Conservation (phyloP, 1,140 invertebrate species). For the Ectropis grisescens region DNA sequence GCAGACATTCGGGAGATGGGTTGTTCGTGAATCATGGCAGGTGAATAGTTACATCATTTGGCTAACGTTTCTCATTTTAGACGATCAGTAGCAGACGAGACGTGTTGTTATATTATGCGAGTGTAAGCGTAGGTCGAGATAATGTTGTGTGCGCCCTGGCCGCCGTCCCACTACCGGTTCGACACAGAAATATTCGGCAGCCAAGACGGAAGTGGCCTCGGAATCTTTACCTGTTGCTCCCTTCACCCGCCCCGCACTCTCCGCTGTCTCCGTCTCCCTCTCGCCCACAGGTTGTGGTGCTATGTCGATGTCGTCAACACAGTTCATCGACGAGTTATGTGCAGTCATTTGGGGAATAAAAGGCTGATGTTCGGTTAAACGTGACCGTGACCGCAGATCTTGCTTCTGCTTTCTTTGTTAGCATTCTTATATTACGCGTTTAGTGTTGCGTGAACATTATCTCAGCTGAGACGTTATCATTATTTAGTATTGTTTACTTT, state of each 20-base stretch:
- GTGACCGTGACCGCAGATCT: conserved; percentile 56
- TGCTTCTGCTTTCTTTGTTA: conserved; percentile 43
- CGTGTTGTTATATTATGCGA: conserved; percentile 17
- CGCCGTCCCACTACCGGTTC: conserved; percentile 64
- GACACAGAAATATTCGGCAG: conserved; percentile 69
- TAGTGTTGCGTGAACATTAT: conserved; percentile 12
- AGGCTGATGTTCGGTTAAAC: conserved; percentile 42
- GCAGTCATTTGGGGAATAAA: conserved; percentile 59
- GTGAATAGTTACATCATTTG: too few relatives aligned
- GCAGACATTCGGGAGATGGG: too few relatives aligned
- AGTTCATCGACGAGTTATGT: conserved; percentile 35
- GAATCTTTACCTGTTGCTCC: conserved; percentile 70
- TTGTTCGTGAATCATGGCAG: too few relatives aligned
- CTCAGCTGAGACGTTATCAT: not conserved
- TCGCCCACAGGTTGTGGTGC: conserved; percentile 13
- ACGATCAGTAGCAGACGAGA: conserved; percentile 7
- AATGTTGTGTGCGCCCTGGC: conserved; percentile 41
- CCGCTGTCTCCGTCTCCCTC: conserved; percentile 29
- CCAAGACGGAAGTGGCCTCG: conserved; percentile 69
- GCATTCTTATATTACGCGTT: conserved; percentile 22
- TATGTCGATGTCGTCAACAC: conserved; percentile 17
- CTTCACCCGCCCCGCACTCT: conserved; percentile 52
- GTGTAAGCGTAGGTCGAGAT: conserved; percentile 17
- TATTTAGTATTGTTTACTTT: too few relatives aligned
- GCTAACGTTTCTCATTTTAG: not conserved